Evolutionary conservation across 2,113 vertebrate genomes (phyloP).

Genomic region (Melozone crissalis): DNA sequence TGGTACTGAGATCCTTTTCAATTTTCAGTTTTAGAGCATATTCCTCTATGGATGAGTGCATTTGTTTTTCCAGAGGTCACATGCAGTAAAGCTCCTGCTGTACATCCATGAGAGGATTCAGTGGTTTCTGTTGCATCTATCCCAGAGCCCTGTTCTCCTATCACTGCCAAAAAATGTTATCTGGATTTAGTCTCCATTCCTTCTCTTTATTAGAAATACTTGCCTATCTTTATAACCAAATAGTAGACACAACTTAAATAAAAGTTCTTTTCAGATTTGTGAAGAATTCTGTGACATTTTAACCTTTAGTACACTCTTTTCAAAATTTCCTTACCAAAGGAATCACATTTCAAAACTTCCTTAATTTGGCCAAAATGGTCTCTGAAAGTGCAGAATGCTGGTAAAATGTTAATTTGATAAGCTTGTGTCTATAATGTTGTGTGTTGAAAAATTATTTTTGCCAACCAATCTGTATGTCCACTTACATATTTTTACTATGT

Average conservation of each 20-base stretch:
- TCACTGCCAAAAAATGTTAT: not conserved
- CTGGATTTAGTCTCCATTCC: not conserved
- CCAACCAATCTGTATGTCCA: not conserved
- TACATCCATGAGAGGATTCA: not conserved
- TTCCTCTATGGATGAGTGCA: not conserved
- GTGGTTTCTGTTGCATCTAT: not conserved
- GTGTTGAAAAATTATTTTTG: not conserved
- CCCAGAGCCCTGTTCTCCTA: not conserved
- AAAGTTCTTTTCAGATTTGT: not conserved
- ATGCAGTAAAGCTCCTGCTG: not conserved
- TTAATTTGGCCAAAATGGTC: not conserved
- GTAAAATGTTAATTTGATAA: not conserved
- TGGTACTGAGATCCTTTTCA: not conserved
- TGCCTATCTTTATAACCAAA: not conserved
- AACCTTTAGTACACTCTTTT: not conserved
- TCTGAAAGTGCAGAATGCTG: not conserved
- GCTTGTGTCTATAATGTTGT: not conserved
- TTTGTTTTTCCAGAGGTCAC: not conserved
- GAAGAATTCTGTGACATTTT: not conserved
- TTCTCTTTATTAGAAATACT: not conserved
- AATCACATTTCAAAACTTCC: not conserved
- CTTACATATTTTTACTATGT: not conserved
- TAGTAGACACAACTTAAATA: not conserved
- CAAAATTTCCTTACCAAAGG: too few relatives aligned
- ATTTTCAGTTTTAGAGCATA: not conserved